Conservation (phyloP, 2,113 vertebrate genomes). For the Psammodynastes pulverulentus region DNA sequence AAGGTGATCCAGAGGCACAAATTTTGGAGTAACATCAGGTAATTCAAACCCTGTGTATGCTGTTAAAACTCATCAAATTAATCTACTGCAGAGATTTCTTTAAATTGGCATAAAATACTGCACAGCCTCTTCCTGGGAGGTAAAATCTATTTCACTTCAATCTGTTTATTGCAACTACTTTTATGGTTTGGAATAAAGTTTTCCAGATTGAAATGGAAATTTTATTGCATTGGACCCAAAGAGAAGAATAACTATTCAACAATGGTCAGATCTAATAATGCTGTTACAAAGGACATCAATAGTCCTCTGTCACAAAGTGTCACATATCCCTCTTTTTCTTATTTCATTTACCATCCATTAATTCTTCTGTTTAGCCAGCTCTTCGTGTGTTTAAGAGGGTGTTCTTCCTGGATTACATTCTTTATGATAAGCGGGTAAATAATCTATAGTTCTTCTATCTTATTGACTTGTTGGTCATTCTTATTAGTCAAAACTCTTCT, state of each 20-base stretch:
- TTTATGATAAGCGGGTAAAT: neutral
- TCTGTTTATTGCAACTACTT: conserved; percentile 4
- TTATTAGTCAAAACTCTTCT: neutral
- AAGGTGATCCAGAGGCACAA: conserved; percentile 49
- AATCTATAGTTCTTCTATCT: neutral
- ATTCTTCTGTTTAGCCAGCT: neutral
- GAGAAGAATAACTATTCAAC: neutral
- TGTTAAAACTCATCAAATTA: conserved; percentile 48
- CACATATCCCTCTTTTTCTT: neutral
- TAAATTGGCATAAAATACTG: conserved; percentile 36
- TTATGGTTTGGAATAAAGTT: neutral
- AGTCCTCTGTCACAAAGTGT: neutral
- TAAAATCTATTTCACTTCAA: conserved; percentile 30
- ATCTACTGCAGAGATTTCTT: conserved; percentile 46
- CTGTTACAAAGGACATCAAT: neutral
- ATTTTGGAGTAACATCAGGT: conserved; percentile 43
- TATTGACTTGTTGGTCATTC: neutral
- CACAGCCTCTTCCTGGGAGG: conserved; percentile 9
- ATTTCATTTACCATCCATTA: neutral
- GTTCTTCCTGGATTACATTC: neutral
- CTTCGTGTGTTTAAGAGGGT: neutral
- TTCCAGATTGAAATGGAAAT: neutral
- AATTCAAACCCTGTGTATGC: conserved; percentile 41
- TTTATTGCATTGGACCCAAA: neutral
- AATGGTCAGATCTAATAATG: neutral